A percentile compares a stretch with the other conserved stretches of the same genome.
phyloP scores from a whole-genome alignment of 2,113 vertebrate genomes.

The Aphelocoma coerulescens region DNA sequence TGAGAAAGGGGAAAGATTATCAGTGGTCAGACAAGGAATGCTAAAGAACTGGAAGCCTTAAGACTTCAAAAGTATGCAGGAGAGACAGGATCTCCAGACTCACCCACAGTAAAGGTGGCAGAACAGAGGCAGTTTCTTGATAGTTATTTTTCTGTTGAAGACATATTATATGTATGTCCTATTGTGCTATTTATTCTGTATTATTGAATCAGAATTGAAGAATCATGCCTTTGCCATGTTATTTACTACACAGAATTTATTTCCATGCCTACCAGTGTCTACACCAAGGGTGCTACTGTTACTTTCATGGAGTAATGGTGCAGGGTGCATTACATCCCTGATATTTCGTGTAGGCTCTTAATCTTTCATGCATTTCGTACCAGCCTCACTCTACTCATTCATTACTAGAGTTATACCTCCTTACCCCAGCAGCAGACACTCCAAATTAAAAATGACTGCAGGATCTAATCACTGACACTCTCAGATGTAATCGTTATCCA shows the following conservation, averaged over 20 bases:
- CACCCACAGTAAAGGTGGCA: background rate
- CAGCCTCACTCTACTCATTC: background rate
- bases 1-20: background rate
- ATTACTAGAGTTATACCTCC: background rate
- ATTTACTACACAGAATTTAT: background rate
- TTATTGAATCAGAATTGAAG: background rate
- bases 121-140: background rate
- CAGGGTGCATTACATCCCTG: background rate
- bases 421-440: background rate
- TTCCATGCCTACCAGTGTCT: background rate
- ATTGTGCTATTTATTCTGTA: background rate
- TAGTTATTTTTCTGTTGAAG: background rate
- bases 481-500: background rate
- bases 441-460: background rate
- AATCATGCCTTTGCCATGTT: background rate
- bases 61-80: background rate
- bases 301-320: background rate
- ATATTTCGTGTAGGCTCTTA: background rate
- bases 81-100: background rate
- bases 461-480: background rate
- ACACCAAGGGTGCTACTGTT: background rate
- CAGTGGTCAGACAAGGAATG: background rate
- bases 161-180: background rate
- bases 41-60: background rate
- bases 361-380: background rate